These are phyloP conservation scores for Caenorhabditis remanei DNA, from an alignment of 1,140 invertebrate genomes.

Conservation along the genomic window DNA sequence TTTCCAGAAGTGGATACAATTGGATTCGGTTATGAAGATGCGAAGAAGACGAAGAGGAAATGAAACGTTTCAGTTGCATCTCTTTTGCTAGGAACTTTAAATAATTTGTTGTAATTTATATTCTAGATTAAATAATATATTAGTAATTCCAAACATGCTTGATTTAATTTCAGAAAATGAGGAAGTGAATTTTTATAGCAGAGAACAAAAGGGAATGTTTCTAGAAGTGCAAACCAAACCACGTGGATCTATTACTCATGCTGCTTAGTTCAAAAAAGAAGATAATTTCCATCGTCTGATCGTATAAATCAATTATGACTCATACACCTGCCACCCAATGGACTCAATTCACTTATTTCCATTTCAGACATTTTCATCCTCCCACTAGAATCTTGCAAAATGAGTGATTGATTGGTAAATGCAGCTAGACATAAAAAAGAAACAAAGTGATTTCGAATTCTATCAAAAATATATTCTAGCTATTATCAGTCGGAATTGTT, in stretches of 20 bases:
- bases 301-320: background rate
- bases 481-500: too few species aligned
- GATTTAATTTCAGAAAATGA: too few species aligned
- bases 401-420: background rate
- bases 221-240: too few species aligned
- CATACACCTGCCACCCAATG: background rate
- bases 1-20: constrained; percentile 64
- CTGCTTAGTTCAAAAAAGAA: background rate
- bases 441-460: too few species aligned
- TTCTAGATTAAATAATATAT: too few species aligned
- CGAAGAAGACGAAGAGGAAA: constrained; percentile 40
- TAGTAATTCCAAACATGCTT: too few species aligned
- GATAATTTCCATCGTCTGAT: background rate
- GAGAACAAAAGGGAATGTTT: too few species aligned
- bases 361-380: background rate
- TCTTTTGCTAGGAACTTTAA: background rate
- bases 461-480: background rate
- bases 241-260: too few species aligned
- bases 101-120: too few species aligned
- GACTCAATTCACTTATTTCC: background rate
- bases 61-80: background rate
- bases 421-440: background rate
- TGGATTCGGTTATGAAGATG: constrained; percentile 65
- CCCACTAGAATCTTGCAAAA: background rate
- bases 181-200: too few species aligned